Base-by-base conservation (phyloP, 1,140 invertebrate species). In the Lanistes nyassanus region DNA sequence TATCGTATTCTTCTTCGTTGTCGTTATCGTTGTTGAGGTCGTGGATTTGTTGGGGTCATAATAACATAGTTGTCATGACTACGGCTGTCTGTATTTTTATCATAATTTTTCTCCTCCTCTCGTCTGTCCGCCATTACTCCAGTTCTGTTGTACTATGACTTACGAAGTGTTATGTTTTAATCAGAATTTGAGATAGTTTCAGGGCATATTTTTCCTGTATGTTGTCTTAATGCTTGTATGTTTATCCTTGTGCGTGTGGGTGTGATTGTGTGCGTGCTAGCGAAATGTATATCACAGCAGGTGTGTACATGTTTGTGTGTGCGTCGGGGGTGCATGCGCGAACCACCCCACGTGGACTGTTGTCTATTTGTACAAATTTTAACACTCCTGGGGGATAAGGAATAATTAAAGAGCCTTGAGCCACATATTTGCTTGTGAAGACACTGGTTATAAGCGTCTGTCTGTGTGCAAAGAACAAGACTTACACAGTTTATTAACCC, bases 241-340 rank as follows among this genome's bases (percentile, higher is more conserved):
- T n/a, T n/a, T n/a, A n/a, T n/a, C n/a, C n/a, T n/a, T n/a, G n/a
- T 66, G 64, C 47, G 34, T 2, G 34, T 66, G 64, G 39, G 34
- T 37, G 34, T 66, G n/a, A n/a, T n/a, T n/a, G n/a, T n/a, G n/a
- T n/a, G n/a, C n/a, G n/a, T n/a, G n/a, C n/a, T n/a, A n/a, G n/a
- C n/a, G n/a, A n/a, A n/a, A 55, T 13, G 53, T 13, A 55, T 13
- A 13, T 55, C 13, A n/a, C 13, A 16, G 53, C n/a, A 13, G 13
- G 53, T 55, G 56, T 60, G 7, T 60, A 29, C 23, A 29, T 60
- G 56, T 60, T 9, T 60, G 56, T 60, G 56, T 60, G 56, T 60
- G 56, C 31, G 7, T 60, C 7, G n/a, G 56, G n/a, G 56, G 56
- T 60, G 56, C 31, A 29, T 60, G 56, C 6, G n/a, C 13, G 13